Base-by-base conservation (phyloP, 2,888 invertebrate species). In the Drosophila recens region DNA sequence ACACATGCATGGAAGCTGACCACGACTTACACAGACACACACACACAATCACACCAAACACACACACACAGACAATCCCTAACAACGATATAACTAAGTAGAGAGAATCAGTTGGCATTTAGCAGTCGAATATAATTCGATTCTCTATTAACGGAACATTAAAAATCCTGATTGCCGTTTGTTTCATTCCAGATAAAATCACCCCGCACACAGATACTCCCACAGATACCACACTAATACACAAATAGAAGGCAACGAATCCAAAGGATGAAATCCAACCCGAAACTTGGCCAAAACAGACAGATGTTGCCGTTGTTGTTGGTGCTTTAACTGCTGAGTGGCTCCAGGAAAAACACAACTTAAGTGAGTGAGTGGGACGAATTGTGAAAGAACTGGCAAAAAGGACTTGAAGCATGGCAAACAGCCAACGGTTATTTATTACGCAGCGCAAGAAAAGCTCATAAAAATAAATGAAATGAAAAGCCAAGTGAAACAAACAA, bases 131-230 rank as follows among this genome's bases (percentile, higher is more conserved):
- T 75, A 82, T 80, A 82, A 90, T 87, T 89, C 87, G 84, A 89
- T 88, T 89, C 79, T 75, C 90, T 89, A 87, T 86, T 89, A 84
- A 84, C 73, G 45, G 53, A 79, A 79, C 88, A 90, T 90, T 90
- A 82, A 87, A 90, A 90, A 87, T 68, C 79, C 59, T 82, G 79
- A 85, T 87, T 80, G 86, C 69, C 75, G 69, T 82, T 77, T 82
- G 53, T 90, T 79, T 77, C 72, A 61, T 89, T 89, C 59, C 83
- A 89, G 89, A 90, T 87, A 87, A 87, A 80, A 81, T 70, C 71
- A 65, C 64, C 52, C 15, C 53, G 40, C 45, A 48, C 30, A 58
- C 33, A 56, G 11, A 48, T 23, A 42, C 27, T n/a, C 52, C 5
- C 33, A 27, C 27, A 27, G 27, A 27, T 49, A 20, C 53, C 30